phyloP scores from a whole-genome alignment of 2,113 vertebrate species.

The Cnemophilus loriae region DNA sequence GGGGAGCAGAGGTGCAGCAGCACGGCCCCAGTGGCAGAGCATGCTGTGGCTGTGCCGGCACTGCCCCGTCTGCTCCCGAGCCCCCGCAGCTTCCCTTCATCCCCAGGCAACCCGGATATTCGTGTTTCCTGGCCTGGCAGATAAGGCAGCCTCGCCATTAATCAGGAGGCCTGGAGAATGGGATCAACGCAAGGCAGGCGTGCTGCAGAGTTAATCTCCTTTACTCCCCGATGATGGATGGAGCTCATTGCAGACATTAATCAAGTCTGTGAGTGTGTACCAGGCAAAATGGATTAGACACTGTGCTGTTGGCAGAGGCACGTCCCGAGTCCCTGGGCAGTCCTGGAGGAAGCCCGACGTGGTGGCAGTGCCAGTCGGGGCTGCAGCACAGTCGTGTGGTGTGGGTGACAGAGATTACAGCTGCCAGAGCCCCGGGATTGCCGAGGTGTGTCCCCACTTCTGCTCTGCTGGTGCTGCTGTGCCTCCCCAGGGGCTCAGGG shows the following conservation, averaged over 20 bases:
- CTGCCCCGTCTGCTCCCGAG: rapidly evolving
- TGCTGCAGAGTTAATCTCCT: slow-evolving; percentile 47
- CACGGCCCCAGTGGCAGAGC: rapidly evolving
- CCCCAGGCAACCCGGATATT: background rate
- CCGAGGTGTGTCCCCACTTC: background rate
- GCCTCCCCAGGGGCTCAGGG: background rate
- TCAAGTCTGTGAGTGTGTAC: slow-evolving; percentile 2
- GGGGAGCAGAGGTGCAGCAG: background rate
- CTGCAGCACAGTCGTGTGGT: background rate
- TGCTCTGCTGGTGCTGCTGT: background rate
- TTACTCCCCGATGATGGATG: slow-evolving; percentile 43
- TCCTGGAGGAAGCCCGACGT: background rate
- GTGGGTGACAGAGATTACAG: background rate
- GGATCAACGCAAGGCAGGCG: slow-evolving; percentile 3
- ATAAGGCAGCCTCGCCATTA: background rate
- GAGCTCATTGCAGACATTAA: slow-evolving; percentile 51
- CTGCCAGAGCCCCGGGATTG: background rate
- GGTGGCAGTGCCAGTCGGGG: background rate
- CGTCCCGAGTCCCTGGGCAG: rapidly evolving
- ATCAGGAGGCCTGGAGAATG: slow-evolving; percentile 35
- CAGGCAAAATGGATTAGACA: slow-evolving; percentile 7
- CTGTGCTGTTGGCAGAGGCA: background rate
- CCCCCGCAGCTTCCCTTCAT: background rate
- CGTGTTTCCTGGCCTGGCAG: background rate
- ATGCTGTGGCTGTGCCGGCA: rapidly evolving